Base-by-base conservation (phyloP, 1,140 invertebrate genomes). In the Apolygus lucorum region DNA sequence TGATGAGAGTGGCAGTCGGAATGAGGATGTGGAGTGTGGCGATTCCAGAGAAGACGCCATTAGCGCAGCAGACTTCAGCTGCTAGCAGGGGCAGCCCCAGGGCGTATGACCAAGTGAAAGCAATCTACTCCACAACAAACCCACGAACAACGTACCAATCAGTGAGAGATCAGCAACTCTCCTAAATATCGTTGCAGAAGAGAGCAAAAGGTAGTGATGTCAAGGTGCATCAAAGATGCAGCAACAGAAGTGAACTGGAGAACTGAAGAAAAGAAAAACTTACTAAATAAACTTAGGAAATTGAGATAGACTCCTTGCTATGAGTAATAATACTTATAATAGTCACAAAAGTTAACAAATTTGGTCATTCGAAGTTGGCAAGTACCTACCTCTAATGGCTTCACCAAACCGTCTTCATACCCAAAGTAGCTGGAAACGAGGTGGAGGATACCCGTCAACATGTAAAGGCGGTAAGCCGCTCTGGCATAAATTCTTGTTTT, bases 31-130 rank as follows among this genome's bases (percentile, higher is more conserved):
- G 54, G 11, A 59, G 11, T 59, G 54, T 13, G 4, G 54, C 54
- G 11, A 59, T 11, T 4, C 11, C 22, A 4, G 54, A 22, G 22
- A 59, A 24, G 11, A 59, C 54, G 8, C 54, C 54, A 4, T 24
- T 24, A 21, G 11, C 2, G 54, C 22, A 4, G 22, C 54, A 59
- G 54, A 59, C 22, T 4, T 59, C 54, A 59, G 54, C 54, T 11
- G 54, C 54, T 11, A 59, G 22, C 13, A 59, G 54, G 22, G 54
- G 54, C 4, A 59, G 54, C 8, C 54, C 54, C 2, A 59, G 54
- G 54, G 54, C 11, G 54, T 14, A 59, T 4, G 54, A 59, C 54
- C 54, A 59, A 14, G 54, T 59, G 22, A 59, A 59, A 59, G 54
- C 54, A 21, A 59, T 22, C 54, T 59, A 21, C 8, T 4, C 11